phyloP scores from a whole-genome alignment of 2,888 invertebrate species.

The Chrysomela aeneicollis region DNA sequence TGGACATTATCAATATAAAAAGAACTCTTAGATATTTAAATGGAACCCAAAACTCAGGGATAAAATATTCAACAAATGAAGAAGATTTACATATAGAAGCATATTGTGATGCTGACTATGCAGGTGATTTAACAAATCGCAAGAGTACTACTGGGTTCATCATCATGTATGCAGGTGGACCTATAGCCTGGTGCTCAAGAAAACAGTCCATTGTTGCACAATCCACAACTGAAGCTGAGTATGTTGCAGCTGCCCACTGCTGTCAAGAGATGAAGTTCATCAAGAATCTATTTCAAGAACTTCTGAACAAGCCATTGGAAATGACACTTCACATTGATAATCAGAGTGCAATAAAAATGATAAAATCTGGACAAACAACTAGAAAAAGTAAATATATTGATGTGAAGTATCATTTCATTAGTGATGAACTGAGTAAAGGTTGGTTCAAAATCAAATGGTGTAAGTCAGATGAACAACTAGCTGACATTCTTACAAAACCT shows the following conservation, averaged over 20 bases:
- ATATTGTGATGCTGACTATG: neutral
- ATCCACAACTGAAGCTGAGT: no score
- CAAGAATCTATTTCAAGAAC: no score
- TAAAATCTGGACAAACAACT: neutral
- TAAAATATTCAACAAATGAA: neutral
- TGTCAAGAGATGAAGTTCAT: no score
- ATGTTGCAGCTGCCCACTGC: no score
- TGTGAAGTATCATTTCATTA: slow-evolving; percentile 4
- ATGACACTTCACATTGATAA: no score
- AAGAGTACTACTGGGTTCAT: neutral
- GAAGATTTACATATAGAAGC: neutral
- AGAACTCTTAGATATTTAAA: neutral
- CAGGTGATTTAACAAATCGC: neutral
- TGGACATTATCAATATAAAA: neutral
- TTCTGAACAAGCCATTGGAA: no score
- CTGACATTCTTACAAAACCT: neutral
- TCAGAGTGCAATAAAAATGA: slow-evolving; percentile 1
- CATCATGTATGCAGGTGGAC: neutral
- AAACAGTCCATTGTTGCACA: neutral
- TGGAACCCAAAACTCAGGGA: neutral
- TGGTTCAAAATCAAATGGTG: neutral
- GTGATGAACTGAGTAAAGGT: neutral
- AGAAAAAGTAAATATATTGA: neutral
- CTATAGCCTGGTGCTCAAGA: neutral
- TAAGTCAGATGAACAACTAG: neutral